Evolutionary conservation across 2,888 invertebrate genomes (phyloP), one percentile per base, ranked within the genome.

Genomic region (Thecocarcelia acutangulata): DNA sequence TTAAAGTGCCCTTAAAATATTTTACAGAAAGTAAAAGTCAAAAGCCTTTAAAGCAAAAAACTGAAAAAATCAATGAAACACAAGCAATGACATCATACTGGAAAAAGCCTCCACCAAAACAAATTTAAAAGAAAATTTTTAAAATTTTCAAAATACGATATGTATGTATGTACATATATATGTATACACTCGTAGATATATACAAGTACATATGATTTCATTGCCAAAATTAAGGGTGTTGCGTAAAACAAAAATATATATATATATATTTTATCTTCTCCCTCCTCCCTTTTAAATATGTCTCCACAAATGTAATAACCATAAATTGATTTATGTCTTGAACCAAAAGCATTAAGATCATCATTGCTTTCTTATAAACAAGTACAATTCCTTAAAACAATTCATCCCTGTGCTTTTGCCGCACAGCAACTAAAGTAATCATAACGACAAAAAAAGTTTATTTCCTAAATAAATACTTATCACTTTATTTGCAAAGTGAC

Each of bases 301-400:
- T 24, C 59, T 12, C 44, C 37, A 21, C 24, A 56, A 72, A 46
- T 68, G 66, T 80, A 76, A 76, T 76, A 80, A 76, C 54, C 76
- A 72, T 76, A 76, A 80, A 76, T 80, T 76, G 76, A 80, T 80
- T 80, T 80, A 80, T 72, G 59, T 33, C 63, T 21, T 44, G 9
- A 66, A 59, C 66, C 37, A 52, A 13, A 68, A 76, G 52, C 59
- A 75, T 66, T 75, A 52, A 68, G 68, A 76, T 58, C 56, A 13
- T 33, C 48, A 76, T 64, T 64, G 21, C 46, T 13, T 46, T 28
- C 42, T 56, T 46, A n/a, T n/a, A n/a, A n/a, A n/a, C n/a, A 15
- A 33, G 8, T 12, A 33, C n/a, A 33, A 15, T 37, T 19, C 44
- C 28, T 17, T 17, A 46, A 42, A 44, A 21, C 17, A 19, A 40